Evolutionary conservation across 2,888 invertebrate species (phyloP), one percentile per base, ranked within the genome.

Genomic region (Dimorphilus gyrociliatus): DNA sequence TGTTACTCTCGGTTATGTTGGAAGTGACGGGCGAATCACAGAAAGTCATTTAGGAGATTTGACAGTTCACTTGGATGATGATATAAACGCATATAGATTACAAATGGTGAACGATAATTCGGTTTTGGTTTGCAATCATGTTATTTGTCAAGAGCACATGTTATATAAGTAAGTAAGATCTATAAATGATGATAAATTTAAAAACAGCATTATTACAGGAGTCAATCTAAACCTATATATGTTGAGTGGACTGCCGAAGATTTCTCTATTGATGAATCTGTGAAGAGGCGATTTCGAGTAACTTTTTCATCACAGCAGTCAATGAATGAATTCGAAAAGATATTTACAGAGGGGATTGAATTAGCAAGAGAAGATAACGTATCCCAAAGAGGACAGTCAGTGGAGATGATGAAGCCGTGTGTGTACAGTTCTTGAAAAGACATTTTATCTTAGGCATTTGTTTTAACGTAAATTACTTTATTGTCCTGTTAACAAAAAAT

Each of bases 241-340:
- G n/a, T 49, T 39, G 41, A 45, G 16, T 53, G 53, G 53, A 25
- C 36, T 2, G 46, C 48, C 3, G 34, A 44, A 5, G 51, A 53
- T 31, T 50, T 43, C 30, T 32, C 45, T 3, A 48, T 48, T 12
- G 48, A 50, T 18, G 50, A 51, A 12, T 45, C 50, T 5, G 33
- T 46, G 1, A 27, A 38, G n/a, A 33, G 41, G 21, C 36, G 43
- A 15, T 51, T 51, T 37, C 36, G 33, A 18, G 45, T 42, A 2
- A 25, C 35, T 14, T 51, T 51, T 38, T 45, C 46, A 28, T 50
- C 50, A 6, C 16, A 32, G 5, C 25, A 34, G 7, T 41, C 50
- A 19, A 37, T 41, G 1, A 31, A 38, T 13, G 51, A 50, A 29
- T 37, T 37, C 27, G 21, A 12, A 12, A 17, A 24, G n/a, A 16